Conservation (phyloP, 1,140 invertebrate genomes). For the Formica exsecta region DNA sequence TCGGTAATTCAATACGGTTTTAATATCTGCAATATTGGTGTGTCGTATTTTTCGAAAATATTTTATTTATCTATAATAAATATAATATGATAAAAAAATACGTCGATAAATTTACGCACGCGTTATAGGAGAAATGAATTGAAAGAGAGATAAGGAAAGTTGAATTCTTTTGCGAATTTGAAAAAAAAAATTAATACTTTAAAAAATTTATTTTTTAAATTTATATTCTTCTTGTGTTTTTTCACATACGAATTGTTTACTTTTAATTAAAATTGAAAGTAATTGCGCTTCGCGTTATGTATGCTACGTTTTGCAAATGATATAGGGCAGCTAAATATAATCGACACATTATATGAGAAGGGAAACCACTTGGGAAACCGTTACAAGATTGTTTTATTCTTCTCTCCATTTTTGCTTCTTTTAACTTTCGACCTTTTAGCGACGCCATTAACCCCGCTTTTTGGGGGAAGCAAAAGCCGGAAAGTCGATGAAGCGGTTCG, state of each 20-base stretch:
- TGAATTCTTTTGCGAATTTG: background rate
- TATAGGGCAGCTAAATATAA: background rate
- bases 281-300: background rate
- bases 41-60: background rate
- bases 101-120: constrained; percentile 1
- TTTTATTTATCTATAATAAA: constrained; percentile 33
- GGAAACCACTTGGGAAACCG: constrained; percentile 39
- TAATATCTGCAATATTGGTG: constrained; percentile 26
- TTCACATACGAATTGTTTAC: background rate
- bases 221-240: background rate
- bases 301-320: background rate
- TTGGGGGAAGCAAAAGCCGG: constrained; percentile 35
- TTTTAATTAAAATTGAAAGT: background rate
- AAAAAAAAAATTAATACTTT: background rate
- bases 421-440: constrained; percentile 74
- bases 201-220: background rate
- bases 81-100: constrained; percentile 8
- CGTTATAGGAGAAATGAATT: background rate
- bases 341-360: background rate
- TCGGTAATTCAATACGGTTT: constrained; percentile 18
- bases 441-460: constrained; percentile 32
- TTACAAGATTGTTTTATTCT: constrained; percentile 23
- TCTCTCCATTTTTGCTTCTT: constrained; percentile 52
- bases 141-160: constrained; percentile 6
- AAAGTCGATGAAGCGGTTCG: constrained; percentile 38